Conservation (phyloP, 2,888 invertebrate species). For the Thereva unica region DNA sequence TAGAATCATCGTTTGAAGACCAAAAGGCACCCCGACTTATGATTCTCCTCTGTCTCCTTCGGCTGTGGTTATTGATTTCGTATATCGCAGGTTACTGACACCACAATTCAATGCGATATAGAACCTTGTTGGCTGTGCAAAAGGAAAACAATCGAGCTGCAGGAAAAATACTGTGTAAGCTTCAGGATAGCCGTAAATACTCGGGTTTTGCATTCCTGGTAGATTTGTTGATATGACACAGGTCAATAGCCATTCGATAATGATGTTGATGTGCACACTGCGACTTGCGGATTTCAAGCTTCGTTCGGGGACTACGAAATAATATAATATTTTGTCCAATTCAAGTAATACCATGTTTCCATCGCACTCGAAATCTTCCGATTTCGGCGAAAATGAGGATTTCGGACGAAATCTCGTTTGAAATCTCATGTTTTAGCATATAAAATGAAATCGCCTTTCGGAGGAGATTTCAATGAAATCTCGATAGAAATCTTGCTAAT, state of each 20-base stretch:
- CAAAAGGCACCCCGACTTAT: conserved; percentile 30
- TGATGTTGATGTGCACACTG: too few species aligned
- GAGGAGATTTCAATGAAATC: too few species aligned
- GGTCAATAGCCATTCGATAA: conserved; percentile 35
- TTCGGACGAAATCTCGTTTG: too few species aligned
- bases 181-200: conserved; percentile 21
- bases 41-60: conserved; percentile 29
- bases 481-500: too few species aligned
- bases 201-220: conserved; percentile 19
- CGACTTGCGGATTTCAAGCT: too few species aligned
- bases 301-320: too few species aligned
- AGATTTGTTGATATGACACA: conserved; percentile 27
- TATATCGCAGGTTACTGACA: neutral
- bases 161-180: neutral
- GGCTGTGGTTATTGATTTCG: conserved; percentile 2
- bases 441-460: too few species aligned
- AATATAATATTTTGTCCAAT: too few species aligned
- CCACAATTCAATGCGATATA: conserved; percentile 8
- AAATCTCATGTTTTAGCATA: too few species aligned
- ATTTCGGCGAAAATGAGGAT: too few species aligned
- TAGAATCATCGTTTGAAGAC: conserved; percentile 32
- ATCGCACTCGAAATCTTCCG: too few species aligned
- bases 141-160: conserved; percentile 9
- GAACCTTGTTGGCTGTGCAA: neutral
- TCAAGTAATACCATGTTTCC: too few species aligned